phyloP scores from a whole-genome alignment of 1,140 invertebrate species.

The silkworm (Bombyx mori) region DNA sequence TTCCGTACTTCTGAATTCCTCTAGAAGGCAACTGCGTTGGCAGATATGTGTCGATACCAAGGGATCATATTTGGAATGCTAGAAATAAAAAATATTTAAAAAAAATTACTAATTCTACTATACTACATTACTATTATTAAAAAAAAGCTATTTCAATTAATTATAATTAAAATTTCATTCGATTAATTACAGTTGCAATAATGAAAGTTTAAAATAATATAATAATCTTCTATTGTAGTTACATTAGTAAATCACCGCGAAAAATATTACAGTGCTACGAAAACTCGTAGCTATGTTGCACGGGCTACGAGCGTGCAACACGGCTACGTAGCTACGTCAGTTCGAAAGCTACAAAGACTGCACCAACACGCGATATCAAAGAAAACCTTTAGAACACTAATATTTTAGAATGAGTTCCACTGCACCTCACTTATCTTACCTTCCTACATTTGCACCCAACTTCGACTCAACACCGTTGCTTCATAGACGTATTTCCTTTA shows the following conservation, averaged over 20 bases:
- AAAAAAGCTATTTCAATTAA: not conserved
- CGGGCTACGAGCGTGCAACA: not conserved
- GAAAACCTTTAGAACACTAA: slow-evolving; percentile 53
- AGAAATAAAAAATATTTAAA: too few species aligned
- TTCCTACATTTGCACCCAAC: slow-evolving; percentile 11
- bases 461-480: slow-evolving; percentile 13
- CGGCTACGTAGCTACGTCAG: not conserved
- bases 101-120: too few species aligned
- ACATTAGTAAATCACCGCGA: too few species aligned
- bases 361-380: slow-evolving; percentile 31
- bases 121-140: slow-evolving; percentile 6
- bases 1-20: too few species aligned
- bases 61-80: too few species aligned
- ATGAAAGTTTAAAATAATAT: too few species aligned
- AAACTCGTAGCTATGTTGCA: not conserved
- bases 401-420: slow-evolving; percentile 42
- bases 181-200: too few species aligned
- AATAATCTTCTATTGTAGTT: too few species aligned
- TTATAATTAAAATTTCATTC: not conserved
- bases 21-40: too few species aligned
- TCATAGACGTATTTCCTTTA: slow-evolving; percentile 17
- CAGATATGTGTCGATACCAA: too few species aligned
- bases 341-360: slow-evolving; percentile 14
- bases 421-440: slow-evolving; percentile 42
- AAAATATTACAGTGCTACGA: too few species aligned